A percentile compares a stretch with the other conserved stretches of the same genome.
These are phyloP conservation scores for Drosophila yakuba DNA, from an alignment of 1,140 invertebrate genomes.

Conservation along the genomic window DNA sequence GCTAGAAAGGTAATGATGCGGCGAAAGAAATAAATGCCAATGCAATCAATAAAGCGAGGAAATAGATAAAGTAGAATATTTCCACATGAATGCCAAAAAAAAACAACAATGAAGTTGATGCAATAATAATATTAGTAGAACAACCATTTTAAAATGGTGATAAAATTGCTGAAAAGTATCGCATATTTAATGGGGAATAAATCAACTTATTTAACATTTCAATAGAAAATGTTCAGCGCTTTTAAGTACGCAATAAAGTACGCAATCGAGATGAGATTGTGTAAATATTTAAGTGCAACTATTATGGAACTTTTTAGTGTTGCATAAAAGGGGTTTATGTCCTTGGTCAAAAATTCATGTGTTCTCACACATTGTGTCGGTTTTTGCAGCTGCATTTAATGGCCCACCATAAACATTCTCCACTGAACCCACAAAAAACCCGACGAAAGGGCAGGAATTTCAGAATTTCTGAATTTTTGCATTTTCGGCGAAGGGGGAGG, in stretches of 20 bases:
- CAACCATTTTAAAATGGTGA: too few species aligned
- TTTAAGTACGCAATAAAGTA: too few species aligned
- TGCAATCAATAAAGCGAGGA: neutral
- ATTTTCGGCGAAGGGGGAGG: neutral
- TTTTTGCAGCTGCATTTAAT: conserved; percentile 34
- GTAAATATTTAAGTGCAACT: neutral
- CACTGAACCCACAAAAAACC: conserved; percentile 10
- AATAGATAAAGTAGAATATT: neutral
- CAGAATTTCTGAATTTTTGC: neutral
- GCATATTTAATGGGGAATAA: too few species aligned
- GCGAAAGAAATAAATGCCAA: neutral
- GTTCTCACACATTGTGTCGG: conserved; percentile 13
- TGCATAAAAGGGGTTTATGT: neutral
- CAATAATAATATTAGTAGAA: too few species aligned
- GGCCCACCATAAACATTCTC: conserved; percentile 29
- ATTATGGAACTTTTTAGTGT: conserved; percentile 1
- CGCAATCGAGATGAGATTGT: neutral
- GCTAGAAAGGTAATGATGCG: neutral
- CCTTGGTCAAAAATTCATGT: conserved; percentile 10
- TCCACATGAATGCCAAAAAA: neutral
- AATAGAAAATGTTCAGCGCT: too few species aligned
- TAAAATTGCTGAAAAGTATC: too few species aligned
- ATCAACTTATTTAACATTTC: too few species aligned
- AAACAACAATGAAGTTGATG: neutral
- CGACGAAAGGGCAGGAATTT: neutral